phyloP scores from a whole-genome alignment of 2,113 vertebrate genomes.

The Lycocorax pyrrhopterus region DNA sequence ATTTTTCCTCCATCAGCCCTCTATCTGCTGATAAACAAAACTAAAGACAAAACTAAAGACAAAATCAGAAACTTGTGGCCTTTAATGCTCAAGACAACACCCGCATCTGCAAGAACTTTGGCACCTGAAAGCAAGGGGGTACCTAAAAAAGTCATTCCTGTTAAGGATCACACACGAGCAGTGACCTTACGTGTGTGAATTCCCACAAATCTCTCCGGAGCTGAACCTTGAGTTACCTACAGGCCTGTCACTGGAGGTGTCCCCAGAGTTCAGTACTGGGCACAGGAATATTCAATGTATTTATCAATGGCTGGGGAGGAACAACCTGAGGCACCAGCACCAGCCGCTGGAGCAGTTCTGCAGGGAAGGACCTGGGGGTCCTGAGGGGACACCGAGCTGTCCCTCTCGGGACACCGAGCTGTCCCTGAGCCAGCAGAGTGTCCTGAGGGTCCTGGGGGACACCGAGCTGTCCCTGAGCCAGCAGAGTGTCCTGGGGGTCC shows the following conservation, averaged over 20 bases:
- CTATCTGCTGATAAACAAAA: background rate
- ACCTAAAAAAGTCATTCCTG: background rate
- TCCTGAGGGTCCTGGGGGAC: background rate
- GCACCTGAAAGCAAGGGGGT: background rate
- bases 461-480: background rate
- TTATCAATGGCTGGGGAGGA: background rate
- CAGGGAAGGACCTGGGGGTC: background rate
- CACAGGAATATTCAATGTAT: background rate
- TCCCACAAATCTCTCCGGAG: background rate
- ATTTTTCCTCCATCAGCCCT: background rate
- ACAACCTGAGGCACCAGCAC: background rate
- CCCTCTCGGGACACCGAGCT: background rate
- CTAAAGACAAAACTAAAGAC: background rate
- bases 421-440: background rate
- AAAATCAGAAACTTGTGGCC: background rate
- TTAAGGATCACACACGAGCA: fast-evolving
- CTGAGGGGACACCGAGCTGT: background rate
- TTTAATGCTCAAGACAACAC: background rate
- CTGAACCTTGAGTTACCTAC: background rate
- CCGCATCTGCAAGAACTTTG: background rate
- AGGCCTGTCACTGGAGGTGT: background rate
- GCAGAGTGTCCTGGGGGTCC: background rate
- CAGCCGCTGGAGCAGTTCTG: background rate
- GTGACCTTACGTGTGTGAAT: fast-evolving
- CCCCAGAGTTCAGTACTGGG: background rate